Evolutionary conservation across 2,113 vertebrate genomes (phyloP), one percentile per base, ranked within the genome.

Genomic region (Centropus bengalensis): DNA sequence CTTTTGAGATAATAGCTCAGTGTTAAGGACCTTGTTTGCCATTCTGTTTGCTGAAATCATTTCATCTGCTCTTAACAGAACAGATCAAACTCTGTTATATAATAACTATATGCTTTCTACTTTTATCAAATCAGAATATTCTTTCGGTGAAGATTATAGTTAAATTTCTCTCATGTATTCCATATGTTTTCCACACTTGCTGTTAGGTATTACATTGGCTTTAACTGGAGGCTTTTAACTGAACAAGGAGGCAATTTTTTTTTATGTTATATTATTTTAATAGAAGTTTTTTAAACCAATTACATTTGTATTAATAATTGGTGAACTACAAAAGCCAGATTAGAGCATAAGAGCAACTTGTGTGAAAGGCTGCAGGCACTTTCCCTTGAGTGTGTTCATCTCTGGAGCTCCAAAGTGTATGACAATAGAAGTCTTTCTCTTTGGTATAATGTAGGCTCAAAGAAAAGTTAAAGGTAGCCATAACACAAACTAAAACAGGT

Each of bases 291-390:
- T 20, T 84, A 89, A 36, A 84, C 5, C 4, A 59, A 60, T 79
- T 82, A 27, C 33, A 68, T 32, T 26, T 79, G 8, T 33, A 62
- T 33, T 63, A 76, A 91, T 87, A 88, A 33, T 26, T n/a, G 77
- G 4, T 56, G 26, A 89, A n/a, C 67, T 42, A 82, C 42, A 33
- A 19, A 88, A 81, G 7, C 2, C 42, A 54, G 8, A 44, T 68
- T 32, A 52, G 23, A 47, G 7, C 3, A 19, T n/a, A 78, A 49
- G 28, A 86, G 62, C 0, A 0, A 59, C 9, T 19, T 54, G 5
- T 63, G 13, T 24, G 42, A 70, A 83, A 67, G 52, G 32, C 27
- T 44, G 47, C 20, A 69, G 58, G 27, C 14, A 45, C 9, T 16
- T 80, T 60, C 21, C 36, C 14, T 56, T 6, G 52, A 40, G 33